phyloP scores from a whole-genome alignment of 2,797 vertebrate genomes.

The Ceryle rudis region DNA sequence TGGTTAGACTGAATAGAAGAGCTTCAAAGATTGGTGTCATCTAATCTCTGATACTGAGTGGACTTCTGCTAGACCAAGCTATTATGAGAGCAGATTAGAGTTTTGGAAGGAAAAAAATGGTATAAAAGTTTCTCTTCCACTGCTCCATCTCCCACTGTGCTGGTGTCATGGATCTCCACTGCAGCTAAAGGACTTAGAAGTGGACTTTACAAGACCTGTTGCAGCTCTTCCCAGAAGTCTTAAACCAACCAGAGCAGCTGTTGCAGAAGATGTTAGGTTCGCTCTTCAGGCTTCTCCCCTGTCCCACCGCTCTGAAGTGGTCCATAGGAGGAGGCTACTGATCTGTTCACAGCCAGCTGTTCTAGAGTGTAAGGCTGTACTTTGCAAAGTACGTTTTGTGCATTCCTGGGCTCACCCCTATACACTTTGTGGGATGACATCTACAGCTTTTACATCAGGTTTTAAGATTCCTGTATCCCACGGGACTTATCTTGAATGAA shows the following conservation, averaged over 20 bases:
- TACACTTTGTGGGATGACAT: neutral
- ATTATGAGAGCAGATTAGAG: neutral
- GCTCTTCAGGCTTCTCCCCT: neutral
- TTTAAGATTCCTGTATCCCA: neutral
- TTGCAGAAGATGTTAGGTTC: neutral
- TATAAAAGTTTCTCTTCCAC: neutral
- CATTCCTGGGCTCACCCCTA: neutral
- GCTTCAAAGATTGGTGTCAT: neutral
- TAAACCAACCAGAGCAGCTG: neutral
- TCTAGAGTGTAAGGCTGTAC: neutral
- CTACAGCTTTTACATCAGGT: neutral
- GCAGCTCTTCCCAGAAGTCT: neutral
- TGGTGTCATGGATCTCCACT: neutral
- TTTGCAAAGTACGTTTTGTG: neutral
- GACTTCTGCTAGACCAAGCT: neutral
- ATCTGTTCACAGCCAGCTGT: neutral
- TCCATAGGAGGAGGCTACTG: neutral
- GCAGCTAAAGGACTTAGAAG: neutral
- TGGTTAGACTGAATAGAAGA: neutral
- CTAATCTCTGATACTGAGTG: neutral
- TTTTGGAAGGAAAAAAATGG: neutral
- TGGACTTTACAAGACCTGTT: neutral
- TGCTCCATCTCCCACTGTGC: neutral
- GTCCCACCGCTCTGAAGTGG: neutral
- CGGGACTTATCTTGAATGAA: neutral